Percentiles rank a stretch among this genome's conserved stretches.
Evolutionary conservation across 2,113 vertebrate genomes (phyloP).

Genomic region (Martes martes): DNA sequence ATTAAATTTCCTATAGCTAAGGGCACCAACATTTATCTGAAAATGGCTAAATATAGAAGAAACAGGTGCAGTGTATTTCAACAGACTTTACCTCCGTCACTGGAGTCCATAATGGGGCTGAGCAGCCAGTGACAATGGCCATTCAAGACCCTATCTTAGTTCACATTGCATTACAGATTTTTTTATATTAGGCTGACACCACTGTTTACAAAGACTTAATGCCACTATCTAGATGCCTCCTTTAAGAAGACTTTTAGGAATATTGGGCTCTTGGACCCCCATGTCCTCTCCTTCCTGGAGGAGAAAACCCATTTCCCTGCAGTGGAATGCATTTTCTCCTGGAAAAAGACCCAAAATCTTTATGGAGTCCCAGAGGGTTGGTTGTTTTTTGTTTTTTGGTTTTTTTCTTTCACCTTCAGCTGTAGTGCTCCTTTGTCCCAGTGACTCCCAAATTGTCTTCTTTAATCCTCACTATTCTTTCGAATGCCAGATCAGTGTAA

Average conservation of each 20-base stretch:
- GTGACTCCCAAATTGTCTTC: neutral
- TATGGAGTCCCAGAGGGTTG: neutral
- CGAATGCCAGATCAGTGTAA: neutral
- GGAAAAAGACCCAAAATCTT: neutral
- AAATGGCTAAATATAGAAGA: neutral
- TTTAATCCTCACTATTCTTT: neutral
- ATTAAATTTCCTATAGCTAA: neutral
- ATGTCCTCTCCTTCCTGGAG: neutral
- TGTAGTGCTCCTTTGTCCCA: neutral
- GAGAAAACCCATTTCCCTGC: neutral
- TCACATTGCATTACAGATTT: neutral
- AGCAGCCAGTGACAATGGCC: neutral
- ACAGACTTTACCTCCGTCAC: neutral
- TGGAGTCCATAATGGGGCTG: neutral
- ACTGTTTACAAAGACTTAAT: neutral
- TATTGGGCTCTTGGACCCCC: neutral
- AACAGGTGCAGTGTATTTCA: neutral
- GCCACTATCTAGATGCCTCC: neutral
- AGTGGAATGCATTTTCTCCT: neutral
- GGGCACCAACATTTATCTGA: neutral
- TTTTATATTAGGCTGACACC: neutral
- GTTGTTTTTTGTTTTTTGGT: neutral
- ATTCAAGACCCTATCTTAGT: neutral
- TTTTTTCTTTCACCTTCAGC: neutral
- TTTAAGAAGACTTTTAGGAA: neutral